Conservation (phyloP, 2,797 vertebrate genomes). For the Anguilla obscura region DNA sequence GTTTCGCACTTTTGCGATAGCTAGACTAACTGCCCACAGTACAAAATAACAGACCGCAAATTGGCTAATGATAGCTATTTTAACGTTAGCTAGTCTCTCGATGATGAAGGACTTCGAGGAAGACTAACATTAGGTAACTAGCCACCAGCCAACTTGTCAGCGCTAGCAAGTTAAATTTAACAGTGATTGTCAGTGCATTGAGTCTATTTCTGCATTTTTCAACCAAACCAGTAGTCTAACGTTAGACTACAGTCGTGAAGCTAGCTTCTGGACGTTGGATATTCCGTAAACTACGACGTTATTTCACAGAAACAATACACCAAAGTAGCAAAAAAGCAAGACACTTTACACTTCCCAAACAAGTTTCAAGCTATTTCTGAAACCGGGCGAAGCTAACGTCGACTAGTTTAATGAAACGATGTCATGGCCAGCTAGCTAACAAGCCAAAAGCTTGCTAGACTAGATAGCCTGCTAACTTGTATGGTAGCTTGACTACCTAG, state of each 20-base stretch:
- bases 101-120: no score
- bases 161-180: background rate
- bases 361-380: background rate
- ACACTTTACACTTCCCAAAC: background rate
- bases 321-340: background rate
- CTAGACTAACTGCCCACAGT: background rate
- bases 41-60: background rate
- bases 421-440: background rate
- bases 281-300: no score
- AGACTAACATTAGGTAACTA: background rate
- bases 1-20: background rate
- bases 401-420: background rate
- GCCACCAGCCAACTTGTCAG: background rate
- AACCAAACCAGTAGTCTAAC: background rate
- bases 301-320: no score
- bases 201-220: conserved; percentile 1
- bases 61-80: background rate
- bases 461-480: background rate
- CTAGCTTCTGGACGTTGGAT: no score
- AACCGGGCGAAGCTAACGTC: background rate
- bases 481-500: background rate
- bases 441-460: background rate
- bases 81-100: background rate
- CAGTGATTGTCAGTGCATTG: background rate
- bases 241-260: background rate